Percentiles rank a stretch among this genome's conserved stretches.
Evolutionary conservation across 2,113 vertebrate species (phyloP).

Genomic region (Leptodactylus fuscus): DNA sequence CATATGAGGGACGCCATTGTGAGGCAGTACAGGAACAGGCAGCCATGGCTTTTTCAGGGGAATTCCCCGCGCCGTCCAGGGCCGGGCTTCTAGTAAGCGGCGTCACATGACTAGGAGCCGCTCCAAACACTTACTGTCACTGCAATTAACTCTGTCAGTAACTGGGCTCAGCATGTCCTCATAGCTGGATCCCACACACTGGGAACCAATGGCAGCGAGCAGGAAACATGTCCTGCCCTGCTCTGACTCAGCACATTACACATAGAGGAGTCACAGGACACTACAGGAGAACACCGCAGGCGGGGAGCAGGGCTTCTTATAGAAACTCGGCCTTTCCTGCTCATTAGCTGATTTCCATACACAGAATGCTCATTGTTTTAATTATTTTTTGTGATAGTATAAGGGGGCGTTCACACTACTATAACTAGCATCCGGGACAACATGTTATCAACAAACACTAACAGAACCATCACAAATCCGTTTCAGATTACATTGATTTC

Average conservation of each 20-base stretch:
- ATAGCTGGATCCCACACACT: neutral
- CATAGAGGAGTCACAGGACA: no score
- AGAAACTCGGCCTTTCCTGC: no score
- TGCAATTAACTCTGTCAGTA: conserved; percentile 42
- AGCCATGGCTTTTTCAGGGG: conserved; percentile 49
- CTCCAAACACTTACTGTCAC: conserved; percentile 38
- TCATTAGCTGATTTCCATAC: no score
- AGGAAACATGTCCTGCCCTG: neutral
- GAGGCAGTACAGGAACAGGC: conserved; percentile 25
- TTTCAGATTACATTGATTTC: no score
- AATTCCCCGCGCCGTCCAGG: conserved; percentile 21
- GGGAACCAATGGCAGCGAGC: neutral
- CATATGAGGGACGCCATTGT: neutral
- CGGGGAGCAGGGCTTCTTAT: no score
- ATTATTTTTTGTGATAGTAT: no score
- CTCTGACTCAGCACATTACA: neutral
- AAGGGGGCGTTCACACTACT: no score
- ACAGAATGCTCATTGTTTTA: no score
- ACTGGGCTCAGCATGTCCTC: neutral
- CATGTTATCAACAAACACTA: no score
- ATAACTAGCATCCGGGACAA: no score
- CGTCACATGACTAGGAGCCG: conserved; percentile 4
- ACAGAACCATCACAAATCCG: no score
- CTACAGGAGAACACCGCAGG: no score
- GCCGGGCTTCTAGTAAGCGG: conserved; percentile 36